phyloP scores from a whole-genome alignment of 2,113 vertebrate genomes.

The Callorhinus ursinus region DNA sequence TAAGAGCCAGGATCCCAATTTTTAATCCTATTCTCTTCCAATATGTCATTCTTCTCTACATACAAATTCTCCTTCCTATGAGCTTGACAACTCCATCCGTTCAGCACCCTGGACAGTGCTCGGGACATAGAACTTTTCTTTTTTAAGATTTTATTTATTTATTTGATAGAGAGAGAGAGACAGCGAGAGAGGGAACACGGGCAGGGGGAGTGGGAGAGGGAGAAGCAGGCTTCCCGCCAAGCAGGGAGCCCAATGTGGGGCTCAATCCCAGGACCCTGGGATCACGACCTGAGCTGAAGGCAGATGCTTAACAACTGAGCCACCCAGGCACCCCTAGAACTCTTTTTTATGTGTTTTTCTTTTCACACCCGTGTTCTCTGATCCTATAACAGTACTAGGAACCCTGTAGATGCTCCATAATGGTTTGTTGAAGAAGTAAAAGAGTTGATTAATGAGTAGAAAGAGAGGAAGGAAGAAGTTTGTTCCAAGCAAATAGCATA shows the following conservation, averaged over 20 bases:
- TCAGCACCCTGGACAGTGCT: slow-evolving; percentile 32
- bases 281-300: no score
- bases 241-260: no score
- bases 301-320: no score
- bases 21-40: background rate
- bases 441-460: background rate
- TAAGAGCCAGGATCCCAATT: background rate
- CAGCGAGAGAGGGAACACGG: no score
- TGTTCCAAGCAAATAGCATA: background rate
- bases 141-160: background rate
- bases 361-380: background rate
- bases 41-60: background rate
- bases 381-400: background rate
- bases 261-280: no score
- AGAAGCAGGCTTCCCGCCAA: no score
- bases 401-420: background rate
- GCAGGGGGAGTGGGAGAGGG: no score
- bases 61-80: background rate
- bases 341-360: background rate
- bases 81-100: background rate
- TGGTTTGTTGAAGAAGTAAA: background rate
- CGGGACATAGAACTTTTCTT: fast-evolving
- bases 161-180: no score
- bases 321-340: no score
- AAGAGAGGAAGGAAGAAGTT: background rate